phyloP scores from a whole-genome alignment of 2,797 vertebrate genomes.

The Smutsia gigantea region DNA sequence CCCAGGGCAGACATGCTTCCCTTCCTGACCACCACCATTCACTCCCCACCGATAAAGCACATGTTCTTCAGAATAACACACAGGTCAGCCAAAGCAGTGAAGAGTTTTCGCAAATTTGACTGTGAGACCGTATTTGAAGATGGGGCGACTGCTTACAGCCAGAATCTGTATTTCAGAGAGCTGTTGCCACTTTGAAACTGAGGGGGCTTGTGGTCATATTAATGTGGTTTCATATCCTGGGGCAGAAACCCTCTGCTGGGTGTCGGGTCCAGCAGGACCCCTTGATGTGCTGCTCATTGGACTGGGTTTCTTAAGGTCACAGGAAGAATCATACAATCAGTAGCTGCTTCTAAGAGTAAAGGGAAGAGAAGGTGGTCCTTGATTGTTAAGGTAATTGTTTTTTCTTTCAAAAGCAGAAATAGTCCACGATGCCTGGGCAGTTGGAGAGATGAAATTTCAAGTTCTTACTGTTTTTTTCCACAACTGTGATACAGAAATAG shows the following conservation, averaged over 20 bases:
- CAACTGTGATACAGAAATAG: background rate
- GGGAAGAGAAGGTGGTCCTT: background rate
- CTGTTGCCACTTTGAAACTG: background rate
- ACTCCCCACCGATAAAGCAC: background rate
- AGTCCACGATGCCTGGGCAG: background rate
- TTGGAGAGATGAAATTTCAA: background rate
- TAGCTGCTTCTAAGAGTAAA: conserved; percentile 4
- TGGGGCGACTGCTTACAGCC: background rate
- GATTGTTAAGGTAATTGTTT: background rate
- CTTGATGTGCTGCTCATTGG: background rate
- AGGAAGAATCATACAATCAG: background rate
- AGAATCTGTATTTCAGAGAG: background rate
- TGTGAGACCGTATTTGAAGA: background rate
- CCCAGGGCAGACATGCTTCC: background rate
- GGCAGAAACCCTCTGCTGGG: background rate
- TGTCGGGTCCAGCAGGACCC: background rate
- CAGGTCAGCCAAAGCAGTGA: background rate
- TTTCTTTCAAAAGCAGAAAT: conserved; percentile 30
- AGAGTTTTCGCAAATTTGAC: background rate
- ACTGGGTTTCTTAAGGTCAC: background rate
- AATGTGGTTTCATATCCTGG: background rate
- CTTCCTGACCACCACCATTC: background rate
- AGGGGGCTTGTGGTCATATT: background rate
- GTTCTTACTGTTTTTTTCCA: background rate
- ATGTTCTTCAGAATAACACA: background rate